Base-by-base conservation (phyloP, 1,140 invertebrate genomes). In the Heliothis subflexa region DNA sequence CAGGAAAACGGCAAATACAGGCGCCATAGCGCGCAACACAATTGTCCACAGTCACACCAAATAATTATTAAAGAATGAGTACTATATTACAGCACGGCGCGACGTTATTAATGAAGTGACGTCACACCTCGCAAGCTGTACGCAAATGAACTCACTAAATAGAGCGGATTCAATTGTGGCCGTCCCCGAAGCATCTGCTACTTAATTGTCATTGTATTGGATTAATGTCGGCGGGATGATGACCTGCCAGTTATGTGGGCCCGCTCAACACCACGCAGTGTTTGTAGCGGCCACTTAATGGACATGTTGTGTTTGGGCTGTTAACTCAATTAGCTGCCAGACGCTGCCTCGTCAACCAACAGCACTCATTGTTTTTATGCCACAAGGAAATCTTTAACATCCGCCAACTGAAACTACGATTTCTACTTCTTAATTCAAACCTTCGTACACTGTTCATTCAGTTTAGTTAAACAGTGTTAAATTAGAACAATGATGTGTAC, bases 261-360 rank as follows among this genome's bases (percentile, higher is more conserved):
- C 33, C 49, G 25, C 79, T 79, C 75, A 59, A 82, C 81, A 83
- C 16, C 55, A 45, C 14, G 45, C 57, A 59, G 33, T 88, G 83
- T 90, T 87, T 85, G 78, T 78, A 75, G 66, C 85, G 59, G 79
- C 84, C 80, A 66, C 80, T 85, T 93, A 93, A 93, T 93, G 90
- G 89, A 91, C 78, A 91, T 91, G 87, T 85, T 89, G 79, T 93
- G 92, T 93, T 89, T 80, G 78, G 64, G 81, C 54, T 91, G 91
- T 90, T 92, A 91, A 93, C 93, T 93, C 79, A 90, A 94, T 94
- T 94, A 94, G 89, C 85, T 75, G 80, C 83, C 83, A 78, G 78
- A 78, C 83, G 84, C 74, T 80, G 79, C 70, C 81, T 77, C 79
- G 70, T 78, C 84, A 89, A 85, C 91, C 85, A 89, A 90, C 85